Conservation (phyloP, 2,113 vertebrate species). For the Grammomys surdaster region DNA sequence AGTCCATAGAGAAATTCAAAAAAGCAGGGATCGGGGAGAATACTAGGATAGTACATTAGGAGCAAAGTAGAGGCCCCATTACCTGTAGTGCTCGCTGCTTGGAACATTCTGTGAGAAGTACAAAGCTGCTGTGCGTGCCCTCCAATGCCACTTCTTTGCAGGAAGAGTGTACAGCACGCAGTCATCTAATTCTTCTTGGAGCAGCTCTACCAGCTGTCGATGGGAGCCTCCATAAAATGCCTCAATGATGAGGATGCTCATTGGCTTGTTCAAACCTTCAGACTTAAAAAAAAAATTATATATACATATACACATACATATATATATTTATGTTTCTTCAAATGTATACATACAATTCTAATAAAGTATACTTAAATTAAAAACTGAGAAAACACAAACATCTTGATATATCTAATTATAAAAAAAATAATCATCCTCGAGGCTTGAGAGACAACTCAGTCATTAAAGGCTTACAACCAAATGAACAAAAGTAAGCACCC, state of each 20-base stretch:
- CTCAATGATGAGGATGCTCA: conserved; percentile 93
- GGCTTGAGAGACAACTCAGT: not conserved
- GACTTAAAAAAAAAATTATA: not conserved
- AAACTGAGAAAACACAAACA: not conserved
- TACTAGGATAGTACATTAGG: not conserved
- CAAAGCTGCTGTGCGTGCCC: conserved; percentile 93
- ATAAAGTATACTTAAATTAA: conserved; percentile 19
- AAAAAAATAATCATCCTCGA: not conserved
- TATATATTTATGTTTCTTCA: not conserved
- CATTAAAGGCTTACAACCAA: not conserved
- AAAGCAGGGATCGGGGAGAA: not conserved
- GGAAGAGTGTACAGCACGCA: conserved; percentile 91
- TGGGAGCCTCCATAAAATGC: conserved; percentile 98
- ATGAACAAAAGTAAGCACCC: not conserved
- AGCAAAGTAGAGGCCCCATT: conserved; percentile 52
- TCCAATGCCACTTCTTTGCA: conserved; percentile 99
- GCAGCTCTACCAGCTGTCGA: conserved; percentile 94
- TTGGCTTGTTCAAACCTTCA: conserved; percentile 69
- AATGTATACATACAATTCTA: not conserved
- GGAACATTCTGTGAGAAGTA: conserved; percentile 94
- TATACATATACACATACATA: not conserved
- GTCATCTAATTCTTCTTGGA: conserved; percentile 88
- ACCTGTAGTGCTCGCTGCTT: conserved; percentile 91
- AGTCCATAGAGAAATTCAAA: not conserved
- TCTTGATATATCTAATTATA: not conserved